Evolutionary conservation across 2,888 invertebrate species (phyloP).

Genomic region (Conomelus anceps): DNA sequence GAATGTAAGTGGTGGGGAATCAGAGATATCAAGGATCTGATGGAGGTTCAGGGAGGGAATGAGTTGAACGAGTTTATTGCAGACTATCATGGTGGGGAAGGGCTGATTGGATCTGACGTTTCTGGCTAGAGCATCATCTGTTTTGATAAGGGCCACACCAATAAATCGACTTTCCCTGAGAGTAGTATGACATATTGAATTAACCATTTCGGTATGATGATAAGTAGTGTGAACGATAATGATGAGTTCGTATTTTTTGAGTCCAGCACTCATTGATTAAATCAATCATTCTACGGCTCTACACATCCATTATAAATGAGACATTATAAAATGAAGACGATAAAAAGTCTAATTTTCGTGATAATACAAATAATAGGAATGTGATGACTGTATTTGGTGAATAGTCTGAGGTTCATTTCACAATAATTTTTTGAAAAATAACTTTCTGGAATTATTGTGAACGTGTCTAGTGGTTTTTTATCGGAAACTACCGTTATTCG

Average conservation of each 20-base stretch:
- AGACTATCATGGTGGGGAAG: neutral
- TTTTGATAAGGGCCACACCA: neutral
- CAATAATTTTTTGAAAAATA: too few relatives aligned
- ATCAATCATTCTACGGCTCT: too few relatives aligned
- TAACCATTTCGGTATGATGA: neutral
- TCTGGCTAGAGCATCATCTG: neutral
- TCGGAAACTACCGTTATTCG: too few relatives aligned
- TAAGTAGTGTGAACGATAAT: neutral
- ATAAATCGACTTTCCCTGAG: neutral
- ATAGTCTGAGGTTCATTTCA: too few relatives aligned
- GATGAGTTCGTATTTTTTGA: neutral
- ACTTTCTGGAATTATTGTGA: too few relatives aligned
- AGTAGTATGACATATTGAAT: neutral
- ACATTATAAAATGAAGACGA: too few relatives aligned
- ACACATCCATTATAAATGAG: too few relatives aligned
- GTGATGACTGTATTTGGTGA: too few relatives aligned
- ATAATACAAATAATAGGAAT: too few relatives aligned
- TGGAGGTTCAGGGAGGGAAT: neutral
- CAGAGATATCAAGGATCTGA: neutral
- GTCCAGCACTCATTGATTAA: neutral
- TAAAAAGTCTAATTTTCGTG: too few relatives aligned
- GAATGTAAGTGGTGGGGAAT: neutral
- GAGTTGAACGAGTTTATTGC: neutral
- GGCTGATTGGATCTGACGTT: neutral
- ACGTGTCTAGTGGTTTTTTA: too few relatives aligned